Base-by-base conservation (phyloP, 2,113 vertebrate genomes). In the Falco punctatus region DNA sequence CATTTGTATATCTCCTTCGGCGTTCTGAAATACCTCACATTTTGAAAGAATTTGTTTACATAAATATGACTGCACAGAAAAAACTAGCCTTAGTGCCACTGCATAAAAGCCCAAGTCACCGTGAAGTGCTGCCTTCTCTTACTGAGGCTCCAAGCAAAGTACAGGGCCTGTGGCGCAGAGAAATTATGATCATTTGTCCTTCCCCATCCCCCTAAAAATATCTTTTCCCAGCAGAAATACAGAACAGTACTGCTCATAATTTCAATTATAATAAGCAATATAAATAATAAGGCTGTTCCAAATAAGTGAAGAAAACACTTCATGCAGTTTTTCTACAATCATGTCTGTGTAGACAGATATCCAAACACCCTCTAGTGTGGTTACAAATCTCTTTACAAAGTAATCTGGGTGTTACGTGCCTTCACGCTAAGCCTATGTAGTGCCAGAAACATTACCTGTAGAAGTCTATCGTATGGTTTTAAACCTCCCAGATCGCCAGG, bases 401-500 rank as follows among this genome's bases (percentile, higher is more conserved):
- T 20, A 5, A 42, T 38, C 33, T 19, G 15, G 33, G 4, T 10
- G 7, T 35, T 21, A 11, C 1, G 2, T 42, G 44, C 21, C n/a
- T 24, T 55, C 30, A 4, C 5, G 49, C 52, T n/a, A 32, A 85
- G 69, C 40, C 58, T n/a, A 8, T 26, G 49, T 28, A 24, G 33
- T 61, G 67, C 32, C 49, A 78, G 35, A 20, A 46, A 13, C 33
- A 5, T 92, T 98, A 99, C 99, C 99, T 99, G 99, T 78, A 99
- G 81, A 72, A 99, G 98, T 78, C 99, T 98, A 95, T 99, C 99
- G 5, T 98, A 99, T 3, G 99, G 98, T 94, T 98, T 98, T 48
- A 99, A 98, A 67, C 99, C 99, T 15, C 98, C 99, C 20, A 98
- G 96, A 54, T 99, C 99, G 1, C 99, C 99, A 28, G 99, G 99